Conservation (phyloP, 2,797 vertebrate species). For the Orestias chungarensis region DNA sequence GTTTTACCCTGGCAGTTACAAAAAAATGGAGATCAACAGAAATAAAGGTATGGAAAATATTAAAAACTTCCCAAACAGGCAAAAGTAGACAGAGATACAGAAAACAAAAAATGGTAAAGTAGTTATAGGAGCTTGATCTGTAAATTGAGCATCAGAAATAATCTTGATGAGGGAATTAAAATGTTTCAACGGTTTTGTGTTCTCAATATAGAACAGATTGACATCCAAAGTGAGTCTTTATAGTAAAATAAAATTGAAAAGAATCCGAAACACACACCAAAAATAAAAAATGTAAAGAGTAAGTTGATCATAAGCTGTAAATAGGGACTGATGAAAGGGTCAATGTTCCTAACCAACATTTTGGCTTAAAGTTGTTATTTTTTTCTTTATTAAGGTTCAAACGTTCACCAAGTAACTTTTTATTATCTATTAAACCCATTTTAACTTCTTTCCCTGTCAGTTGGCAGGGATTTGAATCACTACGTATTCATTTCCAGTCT, state of each 20-base stretch:
- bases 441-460: not conserved
- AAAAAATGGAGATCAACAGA: not conserved
- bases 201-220: not conserved
- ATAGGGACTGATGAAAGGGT: too few species aligned
- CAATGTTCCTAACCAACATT: too few species aligned
- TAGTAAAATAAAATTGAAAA: not conserved
- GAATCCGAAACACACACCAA: too few species aligned
- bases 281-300: too few species aligned
- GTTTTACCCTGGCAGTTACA: not conserved
- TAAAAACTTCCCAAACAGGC: not conserved
- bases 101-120: not conserved
- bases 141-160: not conserved
- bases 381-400: not conserved
- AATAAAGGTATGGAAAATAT: not conserved
- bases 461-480: slow-evolving; percentile 2
- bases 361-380: not conserved
- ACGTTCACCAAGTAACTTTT: not conserved
- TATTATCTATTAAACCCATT: not conserved
- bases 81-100: not conserved
- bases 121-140: too few species aligned
- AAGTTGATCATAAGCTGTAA: too few species aligned
- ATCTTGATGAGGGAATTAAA: not conserved
- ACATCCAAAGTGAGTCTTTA: not conserved
- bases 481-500: not conserved
- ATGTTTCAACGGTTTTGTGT: not conserved